A percentile compares a stretch with the other conserved stretches of the same genome.
Conservation (phyloP, 2,888 invertebrate genomes). For the Dromius quadrimaculatus region DNA sequence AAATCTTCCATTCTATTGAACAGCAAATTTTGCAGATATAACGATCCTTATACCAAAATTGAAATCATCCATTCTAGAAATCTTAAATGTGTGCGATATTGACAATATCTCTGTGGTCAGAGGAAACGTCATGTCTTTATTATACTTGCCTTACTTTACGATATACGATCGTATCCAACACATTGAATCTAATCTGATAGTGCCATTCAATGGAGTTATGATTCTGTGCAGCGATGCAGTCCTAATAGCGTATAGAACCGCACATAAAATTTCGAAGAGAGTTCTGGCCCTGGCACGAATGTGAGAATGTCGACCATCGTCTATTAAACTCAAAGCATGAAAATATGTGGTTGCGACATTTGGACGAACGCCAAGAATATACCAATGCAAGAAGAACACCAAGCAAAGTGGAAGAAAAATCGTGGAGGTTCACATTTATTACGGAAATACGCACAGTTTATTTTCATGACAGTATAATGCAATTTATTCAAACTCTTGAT, state of each 20-base stretch:
- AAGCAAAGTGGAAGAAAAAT: not conserved
- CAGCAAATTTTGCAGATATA: too few species aligned
- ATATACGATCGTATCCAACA: too few species aligned
- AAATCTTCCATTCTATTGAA: too few species aligned
- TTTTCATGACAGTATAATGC: conserved; percentile 2
- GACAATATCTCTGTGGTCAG: too few species aligned
- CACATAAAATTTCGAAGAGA: conserved; percentile 24
- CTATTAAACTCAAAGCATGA: conserved; percentile 34
- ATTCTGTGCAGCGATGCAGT: conserved; percentile 29
- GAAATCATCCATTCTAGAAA: too few species aligned
- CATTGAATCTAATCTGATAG: conserved; percentile 7
- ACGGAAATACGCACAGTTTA: not conserved
- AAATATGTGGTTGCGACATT: conserved; percentile 24
- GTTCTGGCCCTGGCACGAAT: conserved; percentile 39
- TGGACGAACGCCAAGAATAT: conserved; percentile 27
- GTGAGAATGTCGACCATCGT: conserved; percentile 26
- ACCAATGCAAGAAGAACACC: not conserved
- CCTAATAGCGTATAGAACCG: conserved; percentile 24
- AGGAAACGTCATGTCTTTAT: too few species aligned
- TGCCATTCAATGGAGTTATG: conserved; percentile 21
- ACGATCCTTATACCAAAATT: too few species aligned
- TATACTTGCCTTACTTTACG: too few species aligned
- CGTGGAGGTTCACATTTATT: conserved; percentile 13
- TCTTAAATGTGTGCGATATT: too few species aligned
- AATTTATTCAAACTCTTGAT: too few species aligned